Percentiles rank a stretch among this genome's conserved stretches.
Evolutionary conservation across 1,140 invertebrate genomes (phyloP).

Genomic region (Gonioctena quinquepunctata): DNA sequence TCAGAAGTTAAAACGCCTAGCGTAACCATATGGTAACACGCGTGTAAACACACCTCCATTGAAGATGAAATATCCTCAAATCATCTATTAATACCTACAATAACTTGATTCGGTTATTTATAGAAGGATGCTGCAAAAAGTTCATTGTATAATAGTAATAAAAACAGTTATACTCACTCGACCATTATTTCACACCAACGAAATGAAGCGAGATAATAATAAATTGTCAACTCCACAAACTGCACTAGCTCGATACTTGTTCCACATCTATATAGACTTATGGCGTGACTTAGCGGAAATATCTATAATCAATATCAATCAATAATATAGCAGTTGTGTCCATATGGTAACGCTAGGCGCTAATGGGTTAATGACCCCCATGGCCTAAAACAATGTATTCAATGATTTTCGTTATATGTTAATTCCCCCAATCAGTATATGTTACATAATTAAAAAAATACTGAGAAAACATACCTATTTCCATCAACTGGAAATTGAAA

Average conservation of each 20-base stretch:
- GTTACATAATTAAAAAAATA: too few relatives aligned
- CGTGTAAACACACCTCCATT: neutral
- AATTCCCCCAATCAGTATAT: too few relatives aligned
- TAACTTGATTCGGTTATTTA: neutral
- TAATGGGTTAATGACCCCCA: neutral
- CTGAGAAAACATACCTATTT: too few relatives aligned
- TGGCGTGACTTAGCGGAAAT: neutral
- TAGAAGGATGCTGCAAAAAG: neutral
- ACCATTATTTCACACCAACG: neutral
- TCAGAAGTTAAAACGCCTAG: neutral
- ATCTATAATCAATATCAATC: neutral
- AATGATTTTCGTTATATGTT: too few relatives aligned
- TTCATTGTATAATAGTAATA: neutral
- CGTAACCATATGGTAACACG: neutral
- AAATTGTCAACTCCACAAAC: neutral
- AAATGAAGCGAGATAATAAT: neutral
- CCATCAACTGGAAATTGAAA: too few relatives aligned
- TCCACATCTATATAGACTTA: neutral
- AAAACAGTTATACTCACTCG: neutral
- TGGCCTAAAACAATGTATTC: too few relatives aligned
- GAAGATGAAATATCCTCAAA: neutral
- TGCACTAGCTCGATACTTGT: neutral
- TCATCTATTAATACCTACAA: neutral
- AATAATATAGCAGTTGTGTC: neutral
- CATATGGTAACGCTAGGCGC: slow-evolving; percentile 2